Base-by-base conservation (phyloP, 2,797 vertebrate genomes). In the Pogoniulus pusillus region DNA sequence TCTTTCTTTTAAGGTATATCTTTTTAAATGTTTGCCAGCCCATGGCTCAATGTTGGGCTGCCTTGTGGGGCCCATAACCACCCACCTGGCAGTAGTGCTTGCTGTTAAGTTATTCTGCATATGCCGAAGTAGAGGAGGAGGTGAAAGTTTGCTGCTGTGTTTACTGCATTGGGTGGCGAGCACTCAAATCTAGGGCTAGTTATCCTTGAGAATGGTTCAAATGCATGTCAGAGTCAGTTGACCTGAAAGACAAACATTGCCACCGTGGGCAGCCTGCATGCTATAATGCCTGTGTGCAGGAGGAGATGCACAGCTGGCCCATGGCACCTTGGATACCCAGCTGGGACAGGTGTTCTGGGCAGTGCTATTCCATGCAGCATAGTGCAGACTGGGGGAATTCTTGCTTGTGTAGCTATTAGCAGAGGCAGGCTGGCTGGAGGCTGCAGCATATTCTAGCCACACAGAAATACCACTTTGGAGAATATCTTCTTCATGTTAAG, bases 301-400 rank as follows among this genome's bases (percentile, higher is more conserved):
- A 89, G 41, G 22, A 66, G 19, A 34, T 5, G 59, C 6, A 4
- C 8, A 59, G 30, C 14, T 65, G 79, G 57, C 41, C 16, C 16
- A 5, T 17, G 13, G n/a, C 47, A 10, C 0, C 1, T 7, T 15
- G 27, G 39, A 32, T 17, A 12, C 11, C 16, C 0, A 0, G 0
- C 37, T 30, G 66, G 53, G 47, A 47, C 6, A 8, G 59, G 8
- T 24, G 45, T 34, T 49, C 62, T 30, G 79, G 70, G 23, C 49
- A 74, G 18, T 5, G 0, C 32, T 29, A 16, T 3, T 0, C 0
- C 1, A 2, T 7, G 35, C 24, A 16, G 22, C 0, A 7, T 5
- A 14, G 7, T 53, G 39, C 23, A 24, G 45, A 7, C 30, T 4
- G 17, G 12, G 26, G 29, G 18, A 16, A 12, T 73, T 85, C 59